Evolutionary conservation across 2,888 invertebrate genomes (phyloP).

Genomic region (Anticlea derivata): DNA sequence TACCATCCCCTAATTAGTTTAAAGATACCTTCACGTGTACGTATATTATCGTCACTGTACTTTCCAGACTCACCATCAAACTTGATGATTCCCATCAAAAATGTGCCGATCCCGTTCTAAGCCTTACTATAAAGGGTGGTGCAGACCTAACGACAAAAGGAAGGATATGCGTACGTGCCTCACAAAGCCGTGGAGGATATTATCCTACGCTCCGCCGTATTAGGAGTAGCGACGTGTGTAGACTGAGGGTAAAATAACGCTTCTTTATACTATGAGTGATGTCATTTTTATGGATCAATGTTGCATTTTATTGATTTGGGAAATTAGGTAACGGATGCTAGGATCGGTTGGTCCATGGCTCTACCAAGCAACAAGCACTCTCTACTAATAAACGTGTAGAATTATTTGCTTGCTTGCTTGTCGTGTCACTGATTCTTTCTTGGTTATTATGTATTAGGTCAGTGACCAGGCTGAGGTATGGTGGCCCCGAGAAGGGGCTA

Average conservation of each 20-base stretch:
- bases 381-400: too few relatives aligned
- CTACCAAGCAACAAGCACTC: neutral
- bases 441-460: too few relatives aligned
- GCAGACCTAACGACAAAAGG: conserved; percentile 62
- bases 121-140: conserved; percentile 27
- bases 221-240: conserved; percentile 58
- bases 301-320: conserved; percentile 23
- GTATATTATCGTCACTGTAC: too few relatives aligned
- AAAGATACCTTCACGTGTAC: too few relatives aligned
- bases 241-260: conserved; percentile 41
- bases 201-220: conserved; percentile 63
- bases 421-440: too few relatives aligned
- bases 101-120: conserved; percentile 8
- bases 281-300: conserved; percentile 21
- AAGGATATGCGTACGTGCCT: conserved; percentile 76
- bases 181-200: conserved; percentile 73
- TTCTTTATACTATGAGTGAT: conserved; percentile 40
- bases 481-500: too few relatives aligned
- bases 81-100: conserved; percentile 12
- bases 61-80: neutral
- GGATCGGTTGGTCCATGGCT: neutral
- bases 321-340: conserved; percentile 12
- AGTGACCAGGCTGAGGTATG: too few relatives aligned
- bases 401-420: too few relatives aligned
- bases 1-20: too few relatives aligned